Percentiles rank a stretch among this genome's conserved stretches.
Conservation (phyloP, 2,113 vertebrate genomes). For the Tragelaphus strepsiceros region DNA sequence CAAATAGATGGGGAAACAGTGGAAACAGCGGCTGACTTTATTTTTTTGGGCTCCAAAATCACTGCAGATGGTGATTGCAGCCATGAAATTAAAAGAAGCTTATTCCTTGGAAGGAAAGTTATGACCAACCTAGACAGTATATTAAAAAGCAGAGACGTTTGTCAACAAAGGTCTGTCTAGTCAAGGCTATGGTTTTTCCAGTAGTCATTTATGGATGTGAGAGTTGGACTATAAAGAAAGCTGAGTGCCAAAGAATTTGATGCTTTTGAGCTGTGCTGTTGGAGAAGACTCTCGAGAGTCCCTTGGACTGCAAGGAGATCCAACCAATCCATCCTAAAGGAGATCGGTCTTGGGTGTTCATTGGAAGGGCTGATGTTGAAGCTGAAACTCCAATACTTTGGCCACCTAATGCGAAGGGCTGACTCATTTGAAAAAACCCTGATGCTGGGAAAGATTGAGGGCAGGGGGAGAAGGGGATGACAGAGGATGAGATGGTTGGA, state of each 20-base stretch:
- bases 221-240: too few relatives aligned
- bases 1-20: too few relatives aligned
- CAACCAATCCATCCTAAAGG: background rate
- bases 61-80: too few relatives aligned
- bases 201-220: too few relatives aligned
- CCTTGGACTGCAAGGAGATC: background rate
- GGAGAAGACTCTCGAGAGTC: background rate
- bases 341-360: background rate
- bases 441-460: background rate
- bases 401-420: background rate
- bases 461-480: background rate
- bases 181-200: too few relatives aligned
- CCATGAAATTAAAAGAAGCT: too few relatives aligned
- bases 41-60: rapidly evolving
- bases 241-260: background rate
- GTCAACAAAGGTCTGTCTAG: too few relatives aligned
- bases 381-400: background rate
- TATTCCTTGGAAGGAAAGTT: too few relatives aligned
- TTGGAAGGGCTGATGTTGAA: background rate
- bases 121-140: too few relatives aligned
- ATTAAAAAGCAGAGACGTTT: too few relatives aligned
- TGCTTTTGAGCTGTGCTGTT: background rate
- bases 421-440: background rate
- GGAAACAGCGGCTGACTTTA: too few relatives aligned
- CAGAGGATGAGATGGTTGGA: background rate